Evolutionary conservation across 2,113 vertebrate species (phyloP).

Genomic region (Ceuthmochares aereus): DNA sequence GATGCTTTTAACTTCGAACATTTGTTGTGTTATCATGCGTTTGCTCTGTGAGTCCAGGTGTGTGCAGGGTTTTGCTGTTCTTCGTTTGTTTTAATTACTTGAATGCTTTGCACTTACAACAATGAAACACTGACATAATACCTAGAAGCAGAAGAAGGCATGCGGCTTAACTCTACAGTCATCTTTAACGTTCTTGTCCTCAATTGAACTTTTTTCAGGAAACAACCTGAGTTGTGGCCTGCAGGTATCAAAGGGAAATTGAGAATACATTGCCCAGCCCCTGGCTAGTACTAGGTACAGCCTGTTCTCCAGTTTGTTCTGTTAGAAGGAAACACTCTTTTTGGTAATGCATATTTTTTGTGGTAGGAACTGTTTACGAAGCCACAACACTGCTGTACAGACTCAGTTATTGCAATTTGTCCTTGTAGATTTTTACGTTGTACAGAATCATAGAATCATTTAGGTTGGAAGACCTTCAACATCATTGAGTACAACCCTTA

Average conservation of each 20-base stretch:
- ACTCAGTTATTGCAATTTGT: not conserved
- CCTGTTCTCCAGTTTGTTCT: not conserved
- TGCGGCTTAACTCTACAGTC: not conserved
- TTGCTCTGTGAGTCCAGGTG: not conserved
- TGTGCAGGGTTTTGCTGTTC: not conserved
- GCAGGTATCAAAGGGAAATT: not conserved
- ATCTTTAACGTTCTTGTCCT: not conserved
- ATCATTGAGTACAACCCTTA: too few species aligned
- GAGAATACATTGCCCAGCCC: not conserved
- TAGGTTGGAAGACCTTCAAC: too few species aligned
- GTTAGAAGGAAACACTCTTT: not conserved
- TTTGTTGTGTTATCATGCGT: not conserved
- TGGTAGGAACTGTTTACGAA: not conserved
- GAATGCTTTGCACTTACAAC: not conserved
- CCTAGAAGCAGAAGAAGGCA: not conserved
- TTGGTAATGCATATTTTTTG: not conserved
- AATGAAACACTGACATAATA: not conserved
- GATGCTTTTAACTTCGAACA: constrained; percentile 10
- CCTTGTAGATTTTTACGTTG: not conserved
- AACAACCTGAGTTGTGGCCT: not conserved
- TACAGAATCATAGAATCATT: too few species aligned
- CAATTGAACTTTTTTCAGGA: not conserved
- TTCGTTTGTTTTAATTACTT: not conserved
- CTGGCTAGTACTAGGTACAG: not conserved
- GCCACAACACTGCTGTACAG: not conserved